A percentile compares a stretch with the other conserved stretches of the same genome.
Conservation (phyloP, 2,888 invertebrate genomes). For the Cyrtodaria siliqua region DNA sequence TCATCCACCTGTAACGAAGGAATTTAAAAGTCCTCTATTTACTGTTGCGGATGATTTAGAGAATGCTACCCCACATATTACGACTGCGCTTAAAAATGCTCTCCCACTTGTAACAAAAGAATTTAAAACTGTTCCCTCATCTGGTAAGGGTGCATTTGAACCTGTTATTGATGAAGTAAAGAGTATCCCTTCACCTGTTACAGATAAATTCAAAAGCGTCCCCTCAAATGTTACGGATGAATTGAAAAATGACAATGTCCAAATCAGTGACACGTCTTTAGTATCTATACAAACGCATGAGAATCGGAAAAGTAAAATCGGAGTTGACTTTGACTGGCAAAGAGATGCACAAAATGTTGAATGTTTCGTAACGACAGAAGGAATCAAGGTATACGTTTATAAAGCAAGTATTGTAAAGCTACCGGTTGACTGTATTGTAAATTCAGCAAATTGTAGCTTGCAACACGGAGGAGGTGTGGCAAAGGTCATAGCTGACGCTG, state of each 20-base stretch:
- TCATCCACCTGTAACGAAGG: too few species aligned
- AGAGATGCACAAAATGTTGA: slow-evolving; percentile 11
- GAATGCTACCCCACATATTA: too few species aligned
- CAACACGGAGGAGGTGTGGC: slow-evolving; percentile 47
- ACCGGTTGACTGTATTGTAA: slow-evolving; percentile 54
- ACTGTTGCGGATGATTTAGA: too few species aligned
- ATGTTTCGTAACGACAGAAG: slow-evolving; percentile 5
- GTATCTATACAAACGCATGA: too few species aligned
- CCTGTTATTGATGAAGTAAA: background rate
- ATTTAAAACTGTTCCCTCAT: too few species aligned
- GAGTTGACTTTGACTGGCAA: slow-evolving; percentile 10
- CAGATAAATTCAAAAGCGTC: background rate
- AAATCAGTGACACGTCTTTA: too few species aligned
- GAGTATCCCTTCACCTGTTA: too few species aligned
- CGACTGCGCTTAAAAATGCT: too few species aligned
- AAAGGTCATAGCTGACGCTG: slow-evolving; percentile 34
- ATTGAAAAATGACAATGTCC: background rate
- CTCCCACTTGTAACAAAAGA: too few species aligned
- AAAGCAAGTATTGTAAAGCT: slow-evolving; percentile 36
- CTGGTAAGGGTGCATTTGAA: background rate
- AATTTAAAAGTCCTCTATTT: too few species aligned
- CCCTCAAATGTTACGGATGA: background rate
- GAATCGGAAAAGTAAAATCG: background rate
- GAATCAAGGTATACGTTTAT: slow-evolving; percentile 18
- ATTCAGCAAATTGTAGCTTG: slow-evolving; percentile 44